Evolutionary conservation across 2,113 vertebrate species (phyloP).

Genomic region (Elanoides forficatus): DNA sequence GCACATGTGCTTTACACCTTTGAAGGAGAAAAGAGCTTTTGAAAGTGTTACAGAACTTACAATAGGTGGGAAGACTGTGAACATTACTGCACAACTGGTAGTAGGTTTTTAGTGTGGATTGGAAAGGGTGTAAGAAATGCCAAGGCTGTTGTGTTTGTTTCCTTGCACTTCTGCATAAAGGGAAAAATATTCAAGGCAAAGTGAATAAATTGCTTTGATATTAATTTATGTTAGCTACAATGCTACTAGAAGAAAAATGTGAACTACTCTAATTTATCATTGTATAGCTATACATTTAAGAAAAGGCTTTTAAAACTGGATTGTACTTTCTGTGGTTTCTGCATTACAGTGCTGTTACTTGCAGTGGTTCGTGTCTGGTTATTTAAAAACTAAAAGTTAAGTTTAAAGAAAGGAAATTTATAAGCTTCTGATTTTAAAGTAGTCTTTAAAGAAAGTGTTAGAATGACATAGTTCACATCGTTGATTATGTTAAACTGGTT

Average conservation of each 20-base stretch:
- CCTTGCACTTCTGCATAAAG: not conserved
- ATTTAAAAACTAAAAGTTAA: constrained; percentile 21
- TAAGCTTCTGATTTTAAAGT: not conserved
- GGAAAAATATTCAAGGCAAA: not conserved
- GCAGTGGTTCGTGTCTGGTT: not conserved
- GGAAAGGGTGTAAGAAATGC: not conserved
- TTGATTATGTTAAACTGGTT: not conserved
- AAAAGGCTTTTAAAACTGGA: not conserved
- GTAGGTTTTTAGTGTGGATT: not conserved
- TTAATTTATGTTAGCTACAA: not conserved
- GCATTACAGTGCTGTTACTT: not conserved
- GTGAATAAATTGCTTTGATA: not conserved
- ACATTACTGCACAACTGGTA: not conserved
- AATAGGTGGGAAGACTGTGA: not conserved
- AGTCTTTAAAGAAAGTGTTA: not conserved
- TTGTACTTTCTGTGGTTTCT: not conserved
- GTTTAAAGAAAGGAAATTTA: not conserved
- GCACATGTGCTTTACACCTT: not conserved
- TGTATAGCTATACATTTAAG: not conserved
- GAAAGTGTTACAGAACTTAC: not conserved
- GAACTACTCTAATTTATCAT: not conserved
- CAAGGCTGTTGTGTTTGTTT: not conserved
- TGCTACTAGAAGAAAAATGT: not conserved
- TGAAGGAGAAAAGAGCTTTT: not conserved
- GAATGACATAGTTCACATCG: not conserved